These are phyloP conservation scores for Trichomycterus rosablanca DNA, from an alignment of 2,113 vertebrate species.

Conservation along the genomic window DNA sequence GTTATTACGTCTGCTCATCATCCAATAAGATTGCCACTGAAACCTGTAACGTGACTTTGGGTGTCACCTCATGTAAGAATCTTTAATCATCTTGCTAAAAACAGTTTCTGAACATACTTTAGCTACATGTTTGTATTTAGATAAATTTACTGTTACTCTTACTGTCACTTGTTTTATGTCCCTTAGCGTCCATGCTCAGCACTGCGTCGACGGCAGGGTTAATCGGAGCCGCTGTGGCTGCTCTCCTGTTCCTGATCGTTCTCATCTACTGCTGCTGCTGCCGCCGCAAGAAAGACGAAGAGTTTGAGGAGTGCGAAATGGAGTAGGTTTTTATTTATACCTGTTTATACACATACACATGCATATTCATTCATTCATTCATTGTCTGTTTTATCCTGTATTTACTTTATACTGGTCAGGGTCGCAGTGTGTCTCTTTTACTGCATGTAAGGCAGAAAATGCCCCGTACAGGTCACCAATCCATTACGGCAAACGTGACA, in stretches of 20 bases:
- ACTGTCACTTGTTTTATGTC: no score
- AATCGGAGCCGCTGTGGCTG: conserved; percentile 37
- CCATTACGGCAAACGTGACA: no score
- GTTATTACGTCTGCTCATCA: conserved; percentile 79
- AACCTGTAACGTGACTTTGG: conserved; percentile 77
- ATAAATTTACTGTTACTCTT: not conserved
- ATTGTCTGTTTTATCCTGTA: no score
- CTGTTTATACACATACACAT: no score
- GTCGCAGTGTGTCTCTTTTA: no score
- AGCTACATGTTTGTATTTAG: not conserved
- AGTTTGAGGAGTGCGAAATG: conserved; percentile 48
- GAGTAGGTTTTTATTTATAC: conserved; percentile 45
- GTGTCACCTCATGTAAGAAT: conserved; percentile 71
- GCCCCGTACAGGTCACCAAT: no score
- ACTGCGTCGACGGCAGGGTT: conserved; percentile 52
- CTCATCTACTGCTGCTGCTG: conserved; percentile 57
- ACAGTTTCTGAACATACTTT: not conserved
- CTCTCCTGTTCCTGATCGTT: conserved; percentile 25
- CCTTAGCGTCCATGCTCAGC: conserved; percentile 58
- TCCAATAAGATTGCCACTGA: conserved; percentile 61
- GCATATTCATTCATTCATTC: not conserved
- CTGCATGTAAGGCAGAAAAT: no score
- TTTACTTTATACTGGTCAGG: no score
- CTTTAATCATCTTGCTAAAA: not conserved
- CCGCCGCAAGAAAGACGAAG: conserved; percentile 47